Base-by-base conservation (phyloP, 2,888 invertebrate species). In the Cephalotes varians region DNA sequence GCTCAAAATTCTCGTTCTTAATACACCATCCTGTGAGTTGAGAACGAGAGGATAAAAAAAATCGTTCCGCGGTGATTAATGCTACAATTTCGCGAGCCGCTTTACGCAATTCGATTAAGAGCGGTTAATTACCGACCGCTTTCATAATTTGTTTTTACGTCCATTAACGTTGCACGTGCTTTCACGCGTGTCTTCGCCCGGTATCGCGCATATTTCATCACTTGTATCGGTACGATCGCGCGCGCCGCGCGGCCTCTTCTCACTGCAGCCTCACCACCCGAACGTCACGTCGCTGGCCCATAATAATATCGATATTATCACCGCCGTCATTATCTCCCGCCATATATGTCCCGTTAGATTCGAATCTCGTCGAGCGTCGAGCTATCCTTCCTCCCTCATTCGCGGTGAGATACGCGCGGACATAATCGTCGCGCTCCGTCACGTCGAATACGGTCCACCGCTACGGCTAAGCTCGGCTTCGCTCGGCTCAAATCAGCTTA, bases 301-400 rank as follows among this genome's bases (percentile, higher is more conserved):
- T 88, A 85, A 86, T 90, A 89, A 89, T 89, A 90, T 89, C 88
- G 90, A 86, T 89, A 85, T 87, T 87, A 91, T 91, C 91, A 72
- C 84, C 81, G 69, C 6, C 74, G 77, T 89, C 71, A 89, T 89
- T 89, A 89, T 89, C 88, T 84, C 82, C 37, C 60, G 65, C 56
- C 28, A 71, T 79, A 74, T 81, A 80, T 69, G 85, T 89, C 87
- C 88, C 87, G 86, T 86, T 89, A 91, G 86, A 84, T 86, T 87
- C 86, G 85, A 83, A 85, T 88, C 88, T 86, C 86, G 10, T 56
- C 84, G 83, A 86, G 84, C 89, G 87, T n/a, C n/a, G 80, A 77
- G 84, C 85, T 83, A 84, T 81, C 83, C 86, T 84, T 81, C 62
- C 73, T 65, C 44, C 81, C 56, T 69, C 81, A 77, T 84, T 80